Evolutionary conservation across 2,113 vertebrate genomes (phyloP).

Genomic region (Scolopax mira): DNA sequence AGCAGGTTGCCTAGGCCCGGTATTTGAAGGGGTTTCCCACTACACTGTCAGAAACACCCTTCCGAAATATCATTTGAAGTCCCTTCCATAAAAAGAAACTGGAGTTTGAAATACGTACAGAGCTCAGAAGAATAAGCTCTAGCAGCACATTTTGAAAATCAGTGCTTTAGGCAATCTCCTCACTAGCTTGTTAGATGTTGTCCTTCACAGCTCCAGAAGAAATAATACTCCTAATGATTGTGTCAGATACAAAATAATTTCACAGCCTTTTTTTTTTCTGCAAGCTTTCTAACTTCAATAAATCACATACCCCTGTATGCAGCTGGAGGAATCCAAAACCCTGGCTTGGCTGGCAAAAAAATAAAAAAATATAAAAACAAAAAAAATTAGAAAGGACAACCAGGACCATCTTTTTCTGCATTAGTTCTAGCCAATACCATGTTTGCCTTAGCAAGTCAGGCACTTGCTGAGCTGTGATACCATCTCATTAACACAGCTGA

Average conservation of each 20-base stretch:
- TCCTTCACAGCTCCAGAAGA: slow-evolving; percentile 31
- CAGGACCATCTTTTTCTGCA: neutral
- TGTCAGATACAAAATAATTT: slow-evolving; percentile 56
- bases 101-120: neutral
- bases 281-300: neutral
- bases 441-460: neutral
- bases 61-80: neutral
- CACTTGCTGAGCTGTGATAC: neutral
- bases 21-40: neutral
- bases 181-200: slow-evolving; percentile 49
- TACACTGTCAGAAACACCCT: neutral
- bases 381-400: neutral
- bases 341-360: neutral
- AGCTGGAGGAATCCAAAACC: neutral
- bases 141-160: slow-evolving; percentile 9
- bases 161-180: slow-evolving; percentile 46
- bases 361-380: neutral
- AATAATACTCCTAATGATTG: slow-evolving; percentile 47
- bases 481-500: neutral
- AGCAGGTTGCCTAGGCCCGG: neutral
- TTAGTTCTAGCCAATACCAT: neutral
- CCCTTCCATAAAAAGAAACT: neutral
- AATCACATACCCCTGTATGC: neutral
- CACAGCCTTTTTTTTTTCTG: slow-evolving; percentile 12
- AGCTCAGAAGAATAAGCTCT: neutral